phyloP scores from a whole-genome alignment of 2,888 invertebrate genomes.

The Hydroisotoma schaefferi region DNA sequence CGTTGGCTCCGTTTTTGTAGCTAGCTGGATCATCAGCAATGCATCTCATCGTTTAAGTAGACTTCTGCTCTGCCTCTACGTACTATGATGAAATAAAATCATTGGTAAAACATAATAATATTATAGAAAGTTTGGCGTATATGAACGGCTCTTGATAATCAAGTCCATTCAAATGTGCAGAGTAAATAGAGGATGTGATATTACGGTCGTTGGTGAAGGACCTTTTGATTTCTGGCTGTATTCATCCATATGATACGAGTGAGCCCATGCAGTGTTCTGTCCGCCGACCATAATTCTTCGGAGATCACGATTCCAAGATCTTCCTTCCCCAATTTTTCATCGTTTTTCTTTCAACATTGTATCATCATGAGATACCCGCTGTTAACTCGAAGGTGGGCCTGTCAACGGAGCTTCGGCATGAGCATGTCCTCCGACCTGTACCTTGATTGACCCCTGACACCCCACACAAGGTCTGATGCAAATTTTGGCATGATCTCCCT shows the following conservation, averaged over 20 bases:
- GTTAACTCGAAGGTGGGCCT: constrained; percentile 49
- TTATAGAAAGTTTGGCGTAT: too few species aligned
- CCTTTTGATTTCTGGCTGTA: constrained; percentile 6
- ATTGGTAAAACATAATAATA: too few species aligned
- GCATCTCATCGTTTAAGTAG: too few species aligned
- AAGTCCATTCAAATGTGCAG: neutral
- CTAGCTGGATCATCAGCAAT: too few species aligned
- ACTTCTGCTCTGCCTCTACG: too few species aligned
- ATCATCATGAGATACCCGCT: constrained; percentile 47
- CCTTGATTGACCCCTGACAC: constrained; percentile 44
- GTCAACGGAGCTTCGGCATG: constrained; percentile 42
- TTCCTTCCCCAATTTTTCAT: constrained; percentile 48
- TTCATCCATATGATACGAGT: constrained; percentile 10
- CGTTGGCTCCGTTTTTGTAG: neutral
- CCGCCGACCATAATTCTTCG: constrained; percentile 30
- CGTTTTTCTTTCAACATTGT: constrained; percentile 36
- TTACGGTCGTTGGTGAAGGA: constrained; percentile 2
- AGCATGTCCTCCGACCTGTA: constrained; percentile 30
- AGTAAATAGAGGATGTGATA: constrained; percentile 1
- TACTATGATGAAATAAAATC: too few species aligned
- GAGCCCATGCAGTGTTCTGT: constrained; percentile 14
- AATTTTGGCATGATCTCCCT: constrained; percentile 40
- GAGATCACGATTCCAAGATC: constrained; percentile 42
- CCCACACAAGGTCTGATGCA: constrained; percentile 33
- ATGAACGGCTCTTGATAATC: too few species aligned